Evolutionary conservation across 2,888 invertebrate genomes (phyloP), one percentile per base, ranked within the genome.

Genomic region (Maniola hyperantus): DNA sequence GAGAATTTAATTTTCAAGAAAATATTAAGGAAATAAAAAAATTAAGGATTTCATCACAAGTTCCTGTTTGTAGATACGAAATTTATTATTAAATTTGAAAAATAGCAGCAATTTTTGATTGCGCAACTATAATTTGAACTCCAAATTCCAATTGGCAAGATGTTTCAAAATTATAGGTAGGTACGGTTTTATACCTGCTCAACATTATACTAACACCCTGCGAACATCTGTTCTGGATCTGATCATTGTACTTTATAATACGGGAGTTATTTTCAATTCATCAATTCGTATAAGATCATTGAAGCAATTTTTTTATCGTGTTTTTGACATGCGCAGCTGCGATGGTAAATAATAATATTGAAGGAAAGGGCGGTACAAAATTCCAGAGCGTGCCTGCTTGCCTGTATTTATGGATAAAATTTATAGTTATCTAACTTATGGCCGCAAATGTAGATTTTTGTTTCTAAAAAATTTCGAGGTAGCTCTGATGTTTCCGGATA

Each of bases 201-300:
- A 5, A 60, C 15, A 15, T 34, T 66, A 72, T 83, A 84, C 86
- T 85, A 88, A 85, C 83, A 83, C 77, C 76, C 74, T 71, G 59
- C 65, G 74, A 83, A 84, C 90, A 91, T 83, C 90, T 90, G 90
- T 85, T 86, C 74, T 72, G 76, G 79, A 79, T 75, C 75, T 75
- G 75, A 73, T 75, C 75, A 78, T 84, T 82, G 82, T 82, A 79
- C 73, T 74, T 75, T 75, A 74, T 77, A 75, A 74, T 73, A 76
- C 78, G 80, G 77, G 81, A 83, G 50, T 51, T 50, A 39, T 61
- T 36, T 80, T 77, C 75, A 77, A 75, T 75, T 73, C 79, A 80
- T 79, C 82, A 74, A 80, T 76, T 78, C 72, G 64, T 62, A 50
- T 66, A 70, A 71, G 71, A 71, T 73, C 72, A 66, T 73, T 74